phyloP scores from a whole-genome alignment of 2,797 vertebrate species.

The Gallinago solitaria region DNA sequence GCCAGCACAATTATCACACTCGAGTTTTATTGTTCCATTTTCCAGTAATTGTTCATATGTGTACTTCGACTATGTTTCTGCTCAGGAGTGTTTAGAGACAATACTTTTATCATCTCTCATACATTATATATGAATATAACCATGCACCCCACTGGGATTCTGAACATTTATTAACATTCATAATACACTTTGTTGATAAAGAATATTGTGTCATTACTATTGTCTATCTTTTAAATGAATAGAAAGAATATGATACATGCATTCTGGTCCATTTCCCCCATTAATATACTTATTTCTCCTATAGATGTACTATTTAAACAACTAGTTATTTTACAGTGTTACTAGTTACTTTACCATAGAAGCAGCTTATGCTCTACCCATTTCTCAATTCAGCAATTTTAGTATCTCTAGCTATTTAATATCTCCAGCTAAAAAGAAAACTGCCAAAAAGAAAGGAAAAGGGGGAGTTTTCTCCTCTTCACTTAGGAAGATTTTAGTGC shows the following conservation, averaged over 20 bases:
- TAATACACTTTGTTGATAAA: background rate
- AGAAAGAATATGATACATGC: fast-evolving
- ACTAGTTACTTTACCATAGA: background rate
- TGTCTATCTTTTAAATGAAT: background rate
- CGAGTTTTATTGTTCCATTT: background rate
- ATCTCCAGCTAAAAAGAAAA: background rate
- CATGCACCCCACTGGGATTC: background rate
- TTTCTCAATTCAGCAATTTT: background rate
- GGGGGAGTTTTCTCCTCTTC: background rate
- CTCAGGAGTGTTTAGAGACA: background rate
- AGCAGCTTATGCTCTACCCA: background rate
- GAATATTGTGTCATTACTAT: background rate
- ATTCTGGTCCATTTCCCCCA: background rate
- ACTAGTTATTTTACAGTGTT: background rate
- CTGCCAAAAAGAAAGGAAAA: background rate
- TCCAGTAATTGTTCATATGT: background rate
- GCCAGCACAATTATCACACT: background rate
- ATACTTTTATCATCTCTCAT: background rate
- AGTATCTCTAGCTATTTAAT: background rate
- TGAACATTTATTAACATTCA: background rate
- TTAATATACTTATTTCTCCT: background rate
- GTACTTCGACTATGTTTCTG: background rate
- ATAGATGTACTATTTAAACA: background rate
- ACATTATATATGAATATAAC: background rate
- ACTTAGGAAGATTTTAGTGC: background rate